Percentiles rank a stretch among this genome's conserved stretches.
phyloP scores from a whole-genome alignment of 2,113 vertebrate genomes.

The Epinephelus moara region DNA sequence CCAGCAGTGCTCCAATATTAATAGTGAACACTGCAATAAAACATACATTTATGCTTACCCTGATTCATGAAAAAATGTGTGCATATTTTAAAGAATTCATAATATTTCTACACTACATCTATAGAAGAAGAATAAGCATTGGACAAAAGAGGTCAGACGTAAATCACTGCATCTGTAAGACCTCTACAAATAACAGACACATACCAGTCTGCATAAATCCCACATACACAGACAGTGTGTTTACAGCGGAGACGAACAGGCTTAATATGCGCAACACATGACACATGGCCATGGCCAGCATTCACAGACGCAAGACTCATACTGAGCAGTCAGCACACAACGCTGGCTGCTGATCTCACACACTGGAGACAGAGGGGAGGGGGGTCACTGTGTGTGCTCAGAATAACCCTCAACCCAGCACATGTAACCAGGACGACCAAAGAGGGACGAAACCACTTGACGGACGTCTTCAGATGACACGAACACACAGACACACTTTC shows the following conservation, averaged over 20 bases:
- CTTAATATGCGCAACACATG: conserved; percentile 72
- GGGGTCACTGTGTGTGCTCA: conserved; percentile 50
- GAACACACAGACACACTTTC: conserved; percentile 39
- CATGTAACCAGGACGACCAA: conserved; percentile 64
- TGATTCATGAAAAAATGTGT: neutral
- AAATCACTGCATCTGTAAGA: conserved; percentile 25
- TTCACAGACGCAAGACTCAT: conserved; percentile 74
- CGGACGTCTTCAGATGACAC: conserved; percentile 44
- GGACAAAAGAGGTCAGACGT: neutral
- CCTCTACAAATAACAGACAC: conserved; percentile 17
- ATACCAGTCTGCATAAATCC: conserved; percentile 37
- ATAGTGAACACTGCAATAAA: neutral
- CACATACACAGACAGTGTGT: conserved; percentile 48
- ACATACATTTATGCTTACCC: neutral
- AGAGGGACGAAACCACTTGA: conserved; percentile 38
- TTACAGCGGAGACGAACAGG: conserved; percentile 62
- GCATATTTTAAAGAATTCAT: neutral
- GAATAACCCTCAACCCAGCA: conserved; percentile 60
- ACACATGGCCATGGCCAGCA: conserved; percentile 64
- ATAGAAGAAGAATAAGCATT: neutral
- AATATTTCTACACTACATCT: neutral
- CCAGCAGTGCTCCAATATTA: neutral
- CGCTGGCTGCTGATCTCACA: conserved; percentile 38
- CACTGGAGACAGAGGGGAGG: conserved; percentile 8
- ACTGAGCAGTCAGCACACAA: conserved; percentile 63